Conservation (phyloP, 2,113 vertebrate genomes). For the Eulacestoma nigropectus region DNA sequence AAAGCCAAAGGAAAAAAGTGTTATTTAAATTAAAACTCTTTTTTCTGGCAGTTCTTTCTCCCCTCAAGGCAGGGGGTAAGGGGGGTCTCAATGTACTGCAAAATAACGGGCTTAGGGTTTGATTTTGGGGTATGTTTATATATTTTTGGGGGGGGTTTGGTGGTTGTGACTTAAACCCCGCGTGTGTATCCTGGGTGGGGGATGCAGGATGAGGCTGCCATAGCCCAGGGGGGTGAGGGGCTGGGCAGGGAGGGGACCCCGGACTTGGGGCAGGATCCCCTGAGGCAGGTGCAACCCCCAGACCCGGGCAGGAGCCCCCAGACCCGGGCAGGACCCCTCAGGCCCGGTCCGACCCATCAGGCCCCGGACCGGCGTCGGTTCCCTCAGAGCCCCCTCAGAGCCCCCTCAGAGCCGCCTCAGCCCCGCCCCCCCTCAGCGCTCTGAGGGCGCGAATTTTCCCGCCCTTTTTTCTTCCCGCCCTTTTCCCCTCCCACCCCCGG, state of each 20-base stretch:
- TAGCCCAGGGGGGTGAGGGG: not conserved
- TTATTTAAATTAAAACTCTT: not conserved
- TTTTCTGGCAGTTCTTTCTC: not conserved
- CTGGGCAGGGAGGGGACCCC: not conserved
- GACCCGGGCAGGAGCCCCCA: not conserved
- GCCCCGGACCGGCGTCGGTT: too few relatives aligned
- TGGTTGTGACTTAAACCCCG: not conserved
- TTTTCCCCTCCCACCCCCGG: accelerated
- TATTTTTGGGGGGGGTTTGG: not conserved
- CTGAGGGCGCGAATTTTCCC: too few relatives aligned
- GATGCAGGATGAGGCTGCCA: not conserved
- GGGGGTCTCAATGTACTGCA: accelerated
- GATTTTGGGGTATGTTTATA: accelerated
- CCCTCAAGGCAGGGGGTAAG: accelerated
- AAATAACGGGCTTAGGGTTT: accelerated
- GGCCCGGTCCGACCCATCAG: too few relatives aligned
- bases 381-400: too few relatives aligned
- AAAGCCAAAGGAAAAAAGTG: not conserved
- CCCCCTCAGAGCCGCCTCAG: too few relatives aligned
- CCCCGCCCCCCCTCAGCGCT: too few relatives aligned
- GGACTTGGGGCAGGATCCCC: accelerated
- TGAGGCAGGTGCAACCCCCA: accelerated
- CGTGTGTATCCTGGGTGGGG: accelerated
- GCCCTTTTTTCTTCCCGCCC: not conserved
- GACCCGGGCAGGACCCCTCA: too few relatives aligned